Evolutionary conservation across 2,797 vertebrate genomes (phyloP).

Genomic region (Gambusia yucatana): DNA sequence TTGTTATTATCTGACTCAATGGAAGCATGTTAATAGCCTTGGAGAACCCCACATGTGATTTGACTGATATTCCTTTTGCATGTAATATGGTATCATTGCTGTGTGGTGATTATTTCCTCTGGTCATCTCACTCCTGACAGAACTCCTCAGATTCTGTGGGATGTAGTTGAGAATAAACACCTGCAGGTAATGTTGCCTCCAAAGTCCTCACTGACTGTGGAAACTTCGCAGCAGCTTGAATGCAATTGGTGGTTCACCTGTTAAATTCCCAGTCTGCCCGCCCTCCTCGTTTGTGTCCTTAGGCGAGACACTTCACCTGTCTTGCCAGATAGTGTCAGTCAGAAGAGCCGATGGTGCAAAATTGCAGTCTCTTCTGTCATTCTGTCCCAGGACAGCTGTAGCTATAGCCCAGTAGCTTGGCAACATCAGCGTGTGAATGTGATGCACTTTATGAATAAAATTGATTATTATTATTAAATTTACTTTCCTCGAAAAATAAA

Average conservation of each 20-base stretch:
- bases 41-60: neutral
- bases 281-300: too few relatives aligned
- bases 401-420: too few relatives aligned
- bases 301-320: too few relatives aligned
- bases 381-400: too few relatives aligned
- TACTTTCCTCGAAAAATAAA: neutral
- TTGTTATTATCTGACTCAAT: neutral
- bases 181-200: neutral
- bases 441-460: too few relatives aligned
- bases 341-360: too few relatives aligned
- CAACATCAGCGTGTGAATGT: too few relatives aligned
- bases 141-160: neutral
- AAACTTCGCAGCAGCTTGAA: neutral
- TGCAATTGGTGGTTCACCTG: too few relatives aligned
- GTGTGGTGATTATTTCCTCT: neutral
- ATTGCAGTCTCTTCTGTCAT: too few relatives aligned
- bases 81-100: neutral
- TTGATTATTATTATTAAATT: neutral
- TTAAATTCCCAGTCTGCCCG: too few relatives aligned
- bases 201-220: neutral
- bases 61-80: neutral
- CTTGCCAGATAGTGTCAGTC: too few relatives aligned
- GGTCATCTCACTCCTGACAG: neutral
- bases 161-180: neutral
- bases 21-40: neutral